These are phyloP conservation scores for Bagarius yarrelli DNA, from an alignment of 2,113 vertebrate genomes.

Conservation along the genomic window DNA sequence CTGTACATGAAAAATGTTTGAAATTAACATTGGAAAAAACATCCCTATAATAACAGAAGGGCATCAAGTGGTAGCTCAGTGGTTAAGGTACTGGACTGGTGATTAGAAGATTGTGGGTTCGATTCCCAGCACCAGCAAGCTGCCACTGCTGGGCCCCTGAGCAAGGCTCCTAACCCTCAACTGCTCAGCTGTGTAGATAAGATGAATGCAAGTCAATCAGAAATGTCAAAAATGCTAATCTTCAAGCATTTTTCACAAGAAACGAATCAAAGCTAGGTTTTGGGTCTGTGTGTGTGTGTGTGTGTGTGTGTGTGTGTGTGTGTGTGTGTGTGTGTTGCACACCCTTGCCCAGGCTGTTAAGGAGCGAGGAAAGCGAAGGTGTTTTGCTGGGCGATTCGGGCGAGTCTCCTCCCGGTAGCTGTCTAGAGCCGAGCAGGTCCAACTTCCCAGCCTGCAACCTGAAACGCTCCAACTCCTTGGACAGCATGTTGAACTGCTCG, in stretches of 20 bases:
- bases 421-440: conserved; percentile 77
- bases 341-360: conserved; percentile 94
- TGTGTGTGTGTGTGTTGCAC: conserved; percentile 35
- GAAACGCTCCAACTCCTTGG: conserved; percentile 88
- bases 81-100: too few species aligned
- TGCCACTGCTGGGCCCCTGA: too few species aligned
- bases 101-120: too few species aligned
- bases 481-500: conserved; percentile 94
- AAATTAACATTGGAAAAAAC: background rate
- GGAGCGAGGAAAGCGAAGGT: conserved; percentile 77
- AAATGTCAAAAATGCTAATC: too few species aligned
- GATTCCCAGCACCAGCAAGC: too few species aligned
- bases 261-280: too few species aligned
- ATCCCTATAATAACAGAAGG: background rate
- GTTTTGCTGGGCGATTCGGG: conserved; percentile 77
- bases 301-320: background rate
- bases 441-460: conserved; percentile 86
- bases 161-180: too few species aligned
- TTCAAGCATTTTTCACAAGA: too few species aligned
- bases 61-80: background rate
- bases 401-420: conserved; percentile 67
- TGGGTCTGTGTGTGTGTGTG: background rate
- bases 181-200: too few species aligned
- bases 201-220: too few species aligned
- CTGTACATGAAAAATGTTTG: background rate